phyloP scores from a whole-genome alignment of 2,113 vertebrate species.

The Lynx canadensis region DNA sequence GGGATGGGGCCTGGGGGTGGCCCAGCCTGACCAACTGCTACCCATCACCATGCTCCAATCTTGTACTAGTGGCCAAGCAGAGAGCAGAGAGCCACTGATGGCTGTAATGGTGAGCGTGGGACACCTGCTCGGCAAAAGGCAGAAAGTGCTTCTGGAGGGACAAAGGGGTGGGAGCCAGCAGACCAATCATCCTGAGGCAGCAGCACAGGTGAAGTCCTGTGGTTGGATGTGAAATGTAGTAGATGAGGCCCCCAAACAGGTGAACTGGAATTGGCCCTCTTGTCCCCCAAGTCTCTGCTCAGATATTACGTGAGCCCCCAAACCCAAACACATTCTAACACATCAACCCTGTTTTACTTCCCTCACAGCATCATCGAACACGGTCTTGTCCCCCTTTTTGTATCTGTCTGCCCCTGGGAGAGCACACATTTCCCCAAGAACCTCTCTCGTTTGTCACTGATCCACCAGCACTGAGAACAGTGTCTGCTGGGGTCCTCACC shows the following conservation, averaged over 20 bases:
- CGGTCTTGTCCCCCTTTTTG: neutral
- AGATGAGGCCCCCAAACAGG: neutral
- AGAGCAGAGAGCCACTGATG: neutral
- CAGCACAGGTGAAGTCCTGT: neutral
- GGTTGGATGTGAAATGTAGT: accelerated
- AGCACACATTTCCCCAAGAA: neutral
- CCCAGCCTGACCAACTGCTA: neutral
- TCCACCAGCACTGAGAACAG: neutral
- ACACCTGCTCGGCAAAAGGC: neutral
- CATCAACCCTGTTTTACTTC: neutral
- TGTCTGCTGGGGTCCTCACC: neutral
- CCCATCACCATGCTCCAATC: neutral
- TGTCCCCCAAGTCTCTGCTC: neutral
- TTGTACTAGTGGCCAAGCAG: neutral
- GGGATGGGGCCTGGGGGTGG: neutral
- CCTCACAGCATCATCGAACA: neutral
- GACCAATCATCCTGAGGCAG: neutral
- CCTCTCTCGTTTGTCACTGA: neutral
- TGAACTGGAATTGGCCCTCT: neutral
- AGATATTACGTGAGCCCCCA: neutral
- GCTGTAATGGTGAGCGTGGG: neutral
- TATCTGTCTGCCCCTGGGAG: neutral
- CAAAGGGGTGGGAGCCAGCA: neutral
- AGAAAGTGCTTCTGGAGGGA: neutral
- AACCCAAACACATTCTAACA: neutral